phyloP scores from a whole-genome alignment of 2,888 invertebrate genomes.

The Ischnura elegans region DNA sequence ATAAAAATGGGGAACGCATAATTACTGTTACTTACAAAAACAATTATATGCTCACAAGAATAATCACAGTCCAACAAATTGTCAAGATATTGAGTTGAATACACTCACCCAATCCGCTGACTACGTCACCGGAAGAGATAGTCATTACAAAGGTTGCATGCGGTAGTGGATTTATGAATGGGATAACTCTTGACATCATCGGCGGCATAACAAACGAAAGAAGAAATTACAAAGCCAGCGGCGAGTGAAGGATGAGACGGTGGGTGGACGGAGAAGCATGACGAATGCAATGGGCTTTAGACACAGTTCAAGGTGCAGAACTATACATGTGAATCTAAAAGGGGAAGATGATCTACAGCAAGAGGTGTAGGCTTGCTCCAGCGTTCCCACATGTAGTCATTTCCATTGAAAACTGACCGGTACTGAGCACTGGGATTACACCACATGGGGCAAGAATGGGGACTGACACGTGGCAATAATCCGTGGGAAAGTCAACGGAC shows the following conservation, averaged over 20 bases:
- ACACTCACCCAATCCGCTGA: too few species aligned
- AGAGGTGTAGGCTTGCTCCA: neutral
- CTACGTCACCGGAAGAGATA: too few species aligned
- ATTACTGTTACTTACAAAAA: too few species aligned
- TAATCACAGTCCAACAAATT: too few species aligned
- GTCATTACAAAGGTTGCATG: neutral
- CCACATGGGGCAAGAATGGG: too few species aligned
- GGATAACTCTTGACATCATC: neutral
- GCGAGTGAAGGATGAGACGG: neutral
- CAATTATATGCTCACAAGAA: too few species aligned
- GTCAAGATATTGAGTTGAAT: too few species aligned
- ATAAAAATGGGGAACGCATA: too few species aligned
- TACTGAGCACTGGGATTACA: too few species aligned
- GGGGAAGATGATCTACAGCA: neutral
- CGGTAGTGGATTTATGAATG: neutral
- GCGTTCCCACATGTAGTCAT: neutral
- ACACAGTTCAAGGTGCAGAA: neutral
- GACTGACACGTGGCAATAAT: neutral
- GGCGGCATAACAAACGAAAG: neutral
- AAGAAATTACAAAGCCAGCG: neutral
- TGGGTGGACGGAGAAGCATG: neutral
- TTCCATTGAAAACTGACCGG: conserved; percentile 9
- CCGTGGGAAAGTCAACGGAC: neutral
- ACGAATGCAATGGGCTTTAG: neutral
- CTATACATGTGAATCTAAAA: neutral